Percentiles rank a stretch among this genome's conserved stretches.
Evolutionary conservation across 1,140 invertebrate genomes (phyloP).

Genomic region (Brachionus koreanus): DNA sequence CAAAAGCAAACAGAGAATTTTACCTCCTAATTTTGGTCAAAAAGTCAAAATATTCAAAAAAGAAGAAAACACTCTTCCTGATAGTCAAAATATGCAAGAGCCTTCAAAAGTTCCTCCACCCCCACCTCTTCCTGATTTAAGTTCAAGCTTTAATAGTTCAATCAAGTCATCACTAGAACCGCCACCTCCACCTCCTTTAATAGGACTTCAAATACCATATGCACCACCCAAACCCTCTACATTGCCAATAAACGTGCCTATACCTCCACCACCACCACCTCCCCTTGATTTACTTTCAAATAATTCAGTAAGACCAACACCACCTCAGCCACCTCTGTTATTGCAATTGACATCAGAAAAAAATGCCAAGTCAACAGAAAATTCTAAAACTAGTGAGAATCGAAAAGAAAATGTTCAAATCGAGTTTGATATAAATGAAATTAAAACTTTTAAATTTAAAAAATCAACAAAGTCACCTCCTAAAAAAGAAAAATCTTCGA

Average conservation of each 20-base stretch:
- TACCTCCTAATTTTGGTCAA: neutral
- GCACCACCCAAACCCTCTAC: neutral
- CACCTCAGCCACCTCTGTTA: neutral
- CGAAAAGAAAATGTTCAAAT: constrained; percentile 18
- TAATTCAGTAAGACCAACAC: neutral
- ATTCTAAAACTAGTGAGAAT: neutral
- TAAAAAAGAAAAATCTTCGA: neutral
- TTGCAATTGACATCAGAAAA: neutral
- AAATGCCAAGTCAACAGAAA: neutral
- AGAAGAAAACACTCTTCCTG: neutral
- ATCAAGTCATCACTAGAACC: too few species aligned
- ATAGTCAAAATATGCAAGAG: neutral
- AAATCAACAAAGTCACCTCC: neutral
- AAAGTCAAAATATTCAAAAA: neutral
- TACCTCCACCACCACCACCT: constrained; percentile 23
- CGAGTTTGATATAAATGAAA: constrained; percentile 38
- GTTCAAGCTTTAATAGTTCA: neutral
- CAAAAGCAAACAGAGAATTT: constrained; percentile 26
- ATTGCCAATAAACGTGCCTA: neutral
- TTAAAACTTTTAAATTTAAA: constrained; percentile 39
- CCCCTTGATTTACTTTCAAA: neutral
- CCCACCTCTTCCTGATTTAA: neutral
- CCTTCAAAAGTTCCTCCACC: neutral
- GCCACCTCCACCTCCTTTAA: neutral
- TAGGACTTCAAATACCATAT: neutral